Evolutionary conservation across 1,140 invertebrate species (phyloP), one percentile per base, ranked within the genome.

Genomic region (Drosophila ambigua): DNA sequence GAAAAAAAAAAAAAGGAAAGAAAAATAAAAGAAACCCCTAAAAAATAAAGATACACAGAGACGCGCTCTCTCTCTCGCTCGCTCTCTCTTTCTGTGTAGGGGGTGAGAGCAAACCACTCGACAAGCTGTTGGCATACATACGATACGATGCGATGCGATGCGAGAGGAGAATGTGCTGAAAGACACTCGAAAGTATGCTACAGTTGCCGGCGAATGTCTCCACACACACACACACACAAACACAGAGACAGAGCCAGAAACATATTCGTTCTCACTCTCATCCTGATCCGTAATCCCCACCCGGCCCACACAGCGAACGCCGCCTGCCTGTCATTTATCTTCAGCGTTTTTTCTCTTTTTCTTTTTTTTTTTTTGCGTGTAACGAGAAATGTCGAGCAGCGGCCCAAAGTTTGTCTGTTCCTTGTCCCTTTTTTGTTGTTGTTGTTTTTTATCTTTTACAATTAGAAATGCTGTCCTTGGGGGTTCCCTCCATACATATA

Each of bases 41-140:
- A 35, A 54, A 9, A 39, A 39, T 39, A 26, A 23, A 24, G 7
- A 26, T 11, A n/a, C 8, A 54, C 7, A 26, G 39, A 43, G 41
- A 44, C n/a, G 8, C 20, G 13, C 31, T 15, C 31, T 35, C 31
- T 9, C 31, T 9, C 31, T 35, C 31, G 9, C 31, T 9, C 31
- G 4, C 35, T 0, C 35, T 4, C 31, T 35, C 31, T 24, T 28
- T 28, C 7, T 28, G 2, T 7, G 16, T 13, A 20, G 15, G 28
- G 15, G 13, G 20, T 28, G 52, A 43, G 50, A 54, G 62, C 51
- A 65, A 66, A 73, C 58, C 82, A 85, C 82, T 85, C 74, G 82
- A 85, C 82, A 85, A 85, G 82, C 82, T 85, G 82, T 85, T 85
- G 82, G 82, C 82, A 85, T 74, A 85, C 82, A 85, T 85, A 81